phyloP scores from a whole-genome alignment of 2,113 vertebrate genomes.

The Felis chaus region DNA sequence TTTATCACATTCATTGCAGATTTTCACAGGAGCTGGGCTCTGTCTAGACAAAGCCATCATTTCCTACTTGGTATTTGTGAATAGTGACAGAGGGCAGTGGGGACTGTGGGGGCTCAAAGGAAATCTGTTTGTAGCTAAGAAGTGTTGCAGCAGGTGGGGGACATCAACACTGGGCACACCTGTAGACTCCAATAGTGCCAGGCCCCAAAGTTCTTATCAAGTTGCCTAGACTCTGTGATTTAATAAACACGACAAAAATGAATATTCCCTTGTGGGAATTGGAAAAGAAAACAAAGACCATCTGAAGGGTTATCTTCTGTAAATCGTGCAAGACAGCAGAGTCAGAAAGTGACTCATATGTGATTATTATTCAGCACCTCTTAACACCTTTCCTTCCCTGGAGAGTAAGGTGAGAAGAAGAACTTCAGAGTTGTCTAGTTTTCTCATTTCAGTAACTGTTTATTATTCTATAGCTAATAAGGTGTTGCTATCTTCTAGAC shows the following conservation, averaged over 20 bases:
- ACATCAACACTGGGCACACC: background rate
- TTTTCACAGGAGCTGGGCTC: background rate
- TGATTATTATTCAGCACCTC: conserved; percentile 50
- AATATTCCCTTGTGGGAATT: background rate
- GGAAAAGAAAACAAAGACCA: background rate
- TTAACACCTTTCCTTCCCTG: background rate
- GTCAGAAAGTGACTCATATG: conserved; percentile 24
- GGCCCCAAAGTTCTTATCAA: background rate
- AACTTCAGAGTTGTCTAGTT: background rate
- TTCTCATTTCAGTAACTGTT: background rate
- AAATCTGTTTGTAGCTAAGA: background rate
- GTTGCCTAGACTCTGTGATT: background rate
- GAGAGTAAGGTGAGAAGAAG: background rate
- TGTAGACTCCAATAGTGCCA: fast-evolving
- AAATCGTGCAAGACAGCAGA: conserved; percentile 10
- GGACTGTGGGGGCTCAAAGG: fast-evolving
- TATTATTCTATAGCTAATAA: conserved; percentile 38
- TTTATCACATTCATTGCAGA: background rate
- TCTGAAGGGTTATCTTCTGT: background rate
- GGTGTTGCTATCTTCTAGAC: background rate
- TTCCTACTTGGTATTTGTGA: background rate
- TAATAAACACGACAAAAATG: background rate
- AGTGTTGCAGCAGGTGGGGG: fast-evolving
- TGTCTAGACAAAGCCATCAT: background rate
- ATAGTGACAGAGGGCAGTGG: background rate